These are phyloP conservation scores for Grantiella picta DNA, from an alignment of 2,113 vertebrate species.

Conservation along the genomic window DNA sequence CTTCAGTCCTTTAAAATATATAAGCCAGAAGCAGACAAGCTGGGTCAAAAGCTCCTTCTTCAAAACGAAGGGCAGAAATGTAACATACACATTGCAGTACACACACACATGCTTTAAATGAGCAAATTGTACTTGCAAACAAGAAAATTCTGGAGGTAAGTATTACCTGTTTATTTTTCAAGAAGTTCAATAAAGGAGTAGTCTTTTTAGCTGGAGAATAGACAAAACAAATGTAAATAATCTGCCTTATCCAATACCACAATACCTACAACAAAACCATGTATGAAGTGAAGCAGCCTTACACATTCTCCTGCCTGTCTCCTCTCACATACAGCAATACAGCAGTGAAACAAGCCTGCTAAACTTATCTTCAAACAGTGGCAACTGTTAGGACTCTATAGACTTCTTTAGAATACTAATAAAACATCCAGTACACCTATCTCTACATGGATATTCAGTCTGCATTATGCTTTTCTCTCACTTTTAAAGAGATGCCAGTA, in stretches of 20 bases:
- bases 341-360: neutral
- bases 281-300: neutral
- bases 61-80: neutral
- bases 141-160: neutral
- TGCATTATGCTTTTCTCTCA: neutral
- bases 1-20: neutral
- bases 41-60: neutral
- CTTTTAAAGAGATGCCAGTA: neutral
- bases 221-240: neutral
- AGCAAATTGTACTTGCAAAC: neutral
- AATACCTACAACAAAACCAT: neutral
- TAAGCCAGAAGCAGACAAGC: neutral
- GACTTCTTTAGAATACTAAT: neutral
- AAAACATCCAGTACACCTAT: neutral
- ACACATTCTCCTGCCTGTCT: neutral
- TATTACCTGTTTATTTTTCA: conserved; percentile 98
- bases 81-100: neutral
- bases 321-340: neutral
- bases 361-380: neutral
- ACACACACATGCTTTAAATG: neutral
- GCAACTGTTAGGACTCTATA: neutral
- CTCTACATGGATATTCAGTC: neutral
- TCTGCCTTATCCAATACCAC: neutral
- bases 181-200: conserved; percentile 94
- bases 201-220: conserved; percentile 89